These are phyloP conservation scores for Autographa pulchrina DNA, from an alignment of 2,888 invertebrate species.

Conservation along the genomic window DNA sequence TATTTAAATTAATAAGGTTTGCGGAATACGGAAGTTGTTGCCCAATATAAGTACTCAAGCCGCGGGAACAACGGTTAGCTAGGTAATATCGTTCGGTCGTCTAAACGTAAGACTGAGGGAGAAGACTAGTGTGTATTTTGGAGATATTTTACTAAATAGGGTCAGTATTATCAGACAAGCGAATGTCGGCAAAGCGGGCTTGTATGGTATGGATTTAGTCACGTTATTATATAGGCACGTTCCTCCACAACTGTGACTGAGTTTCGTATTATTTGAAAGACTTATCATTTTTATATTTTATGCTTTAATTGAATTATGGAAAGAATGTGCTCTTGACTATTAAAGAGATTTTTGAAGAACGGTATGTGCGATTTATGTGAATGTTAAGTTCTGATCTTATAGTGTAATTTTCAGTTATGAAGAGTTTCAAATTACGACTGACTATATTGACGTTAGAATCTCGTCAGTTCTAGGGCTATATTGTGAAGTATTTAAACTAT, in stretches of 20 bases:
- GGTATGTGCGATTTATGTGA: conserved; percentile 6
- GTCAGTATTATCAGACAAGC: conserved; percentile 46
- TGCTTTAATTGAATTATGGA: neutral
- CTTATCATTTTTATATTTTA: conserved; percentile 10
- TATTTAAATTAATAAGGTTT: neutral
- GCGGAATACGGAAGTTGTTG: neutral
- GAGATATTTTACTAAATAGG: conserved; percentile 49
- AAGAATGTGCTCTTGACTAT: neutral
- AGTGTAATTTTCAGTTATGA: neutral
- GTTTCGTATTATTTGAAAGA: conserved; percentile 36
- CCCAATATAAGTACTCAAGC: conserved; percentile 27
- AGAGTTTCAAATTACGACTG: neutral
- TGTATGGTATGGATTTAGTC: conserved; percentile 22
- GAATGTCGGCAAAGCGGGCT: conserved; percentile 24
- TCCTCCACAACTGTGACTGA: conserved; percentile 29
- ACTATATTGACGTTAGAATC: neutral
- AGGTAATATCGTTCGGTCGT: conserved; percentile 46
- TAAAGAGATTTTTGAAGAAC: neutral
- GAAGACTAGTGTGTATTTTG: conserved; percentile 65
- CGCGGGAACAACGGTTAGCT: conserved; percentile 29
- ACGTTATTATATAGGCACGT: conserved; percentile 27
- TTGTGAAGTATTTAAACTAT: conserved; percentile 4
- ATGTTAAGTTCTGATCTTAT: neutral
- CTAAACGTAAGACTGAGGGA: conserved; percentile 66
- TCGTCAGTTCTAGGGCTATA: neutral